Evolutionary conservation across 1,140 invertebrate species (phyloP), one percentile per base, ranked within the genome.

Genomic region (Chrysomallon squamiferum): DNA sequence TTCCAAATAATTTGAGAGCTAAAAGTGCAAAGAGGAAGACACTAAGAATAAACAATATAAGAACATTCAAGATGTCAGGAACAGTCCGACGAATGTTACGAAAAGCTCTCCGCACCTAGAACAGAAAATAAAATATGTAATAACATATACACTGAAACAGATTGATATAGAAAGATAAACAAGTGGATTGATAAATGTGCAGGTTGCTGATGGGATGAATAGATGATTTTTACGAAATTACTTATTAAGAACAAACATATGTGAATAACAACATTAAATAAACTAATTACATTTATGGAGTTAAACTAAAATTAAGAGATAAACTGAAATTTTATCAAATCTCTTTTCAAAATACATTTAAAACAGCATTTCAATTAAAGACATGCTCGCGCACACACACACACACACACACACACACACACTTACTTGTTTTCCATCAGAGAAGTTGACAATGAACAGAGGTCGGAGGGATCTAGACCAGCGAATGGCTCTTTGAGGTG

Each of bases 371-470:
- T n/a, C n/a, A n/a, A n/a, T n/a, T n/a, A n/a, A n/a, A n/a, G n/a
- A n/a, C n/a, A n/a, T n/a, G n/a, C n/a, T n/a, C n/a, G n/a, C n/a
- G n/a, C n/a, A n/a, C n/a, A n/a, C n/a, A n/a, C n/a, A n/a, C n/a
- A n/a, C n/a, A n/a, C n/a, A n/a, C n/a, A n/a, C n/a, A n/a, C n/a
- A n/a, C n/a, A n/a, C n/a, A n/a, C n/a, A n/a, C n/a, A n/a, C n/a
- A n/a, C n/a, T n/a, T n/a, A 87, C 86, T 78, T 88, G 87, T 69
- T 86, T 82, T 62, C 84, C 86, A 79, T 88, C 87, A 33, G 87
- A 83, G 71, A 88, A 87, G 62, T 88, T 88, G 18, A 88, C 78
- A 27, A 87, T 83, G 67, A 88, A 86, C n/a, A 89, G 72, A 27
- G 87, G 86, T 32, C 88, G 71, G 4, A 88, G 68, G 45, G 84